These are phyloP conservation scores for Sesia apiformis DNA, from an alignment of 2,888 invertebrate genomes.

Conservation along the genomic window DNA sequence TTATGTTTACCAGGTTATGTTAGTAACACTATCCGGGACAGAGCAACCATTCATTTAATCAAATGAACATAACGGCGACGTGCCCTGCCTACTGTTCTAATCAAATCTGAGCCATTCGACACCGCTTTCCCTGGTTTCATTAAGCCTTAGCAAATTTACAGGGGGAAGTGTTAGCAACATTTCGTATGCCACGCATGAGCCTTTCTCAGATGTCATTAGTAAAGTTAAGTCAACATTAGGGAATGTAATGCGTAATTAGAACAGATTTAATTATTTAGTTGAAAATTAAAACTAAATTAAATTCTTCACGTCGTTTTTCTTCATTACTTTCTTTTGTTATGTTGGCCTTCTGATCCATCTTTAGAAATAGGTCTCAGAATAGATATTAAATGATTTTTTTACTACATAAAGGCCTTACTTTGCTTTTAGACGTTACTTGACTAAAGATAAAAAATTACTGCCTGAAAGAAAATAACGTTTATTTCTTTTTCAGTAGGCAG, in stretches of 20 bases:
- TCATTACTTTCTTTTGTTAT: too few relatives aligned
- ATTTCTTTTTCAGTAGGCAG: too few relatives aligned
- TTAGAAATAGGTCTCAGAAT: too few relatives aligned
- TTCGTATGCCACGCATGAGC: constrained; percentile 24
- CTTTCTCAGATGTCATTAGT: constrained; percentile 33
- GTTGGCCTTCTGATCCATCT: too few relatives aligned
- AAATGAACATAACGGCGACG: constrained; percentile 49
- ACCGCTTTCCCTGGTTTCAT: constrained; percentile 28
- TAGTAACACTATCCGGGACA: constrained; percentile 1
- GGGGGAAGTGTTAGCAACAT: constrained; percentile 13
- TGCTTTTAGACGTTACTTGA: too few relatives aligned
- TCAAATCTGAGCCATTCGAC: constrained; percentile 40
- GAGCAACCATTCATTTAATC: constrained; percentile 47
- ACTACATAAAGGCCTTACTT: too few relatives aligned
- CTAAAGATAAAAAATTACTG: too few relatives aligned
- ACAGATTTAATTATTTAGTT: neutral
- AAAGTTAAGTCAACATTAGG: constrained; percentile 8
- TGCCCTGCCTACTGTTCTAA: constrained; percentile 39
- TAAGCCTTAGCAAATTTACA: constrained; percentile 26
- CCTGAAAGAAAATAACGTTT: too few relatives aligned
- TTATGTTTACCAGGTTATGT: neutral
- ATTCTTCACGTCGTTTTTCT: too few relatives aligned
- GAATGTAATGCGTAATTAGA: neutral
- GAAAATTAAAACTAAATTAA: too few relatives aligned
- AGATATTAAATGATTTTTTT: too few relatives aligned